phyloP scores from a whole-genome alignment of 1,140 invertebrate genomes.

The Cherax quadricarinatus region DNA sequence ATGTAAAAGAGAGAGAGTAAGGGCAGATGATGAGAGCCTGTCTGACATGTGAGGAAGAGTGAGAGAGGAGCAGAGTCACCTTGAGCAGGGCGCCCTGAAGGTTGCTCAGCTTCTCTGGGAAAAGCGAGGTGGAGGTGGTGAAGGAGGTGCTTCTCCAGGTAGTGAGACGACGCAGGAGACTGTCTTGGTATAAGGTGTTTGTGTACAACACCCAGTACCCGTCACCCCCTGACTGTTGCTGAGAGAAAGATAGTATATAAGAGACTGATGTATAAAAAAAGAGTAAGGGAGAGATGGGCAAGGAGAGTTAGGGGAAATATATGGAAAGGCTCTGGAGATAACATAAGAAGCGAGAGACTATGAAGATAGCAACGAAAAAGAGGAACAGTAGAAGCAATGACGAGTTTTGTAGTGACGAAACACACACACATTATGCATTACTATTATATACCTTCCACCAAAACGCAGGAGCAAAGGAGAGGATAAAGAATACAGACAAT shows the following conservation, averaged over 20 bases:
- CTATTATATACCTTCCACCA: too few species aligned
- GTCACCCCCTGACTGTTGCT: neutral
- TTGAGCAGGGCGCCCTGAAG: slow-evolving; percentile 34
- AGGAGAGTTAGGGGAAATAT: neutral
- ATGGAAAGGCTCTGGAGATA: neutral
- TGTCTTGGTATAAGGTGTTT: neutral
- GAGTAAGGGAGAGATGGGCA: neutral
- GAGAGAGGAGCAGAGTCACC: neutral
- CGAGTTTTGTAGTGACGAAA: too few species aligned
- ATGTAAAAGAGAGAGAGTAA: too few species aligned
- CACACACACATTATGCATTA: too few species aligned
- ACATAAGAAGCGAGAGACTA: neutral
- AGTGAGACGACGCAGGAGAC: neutral
- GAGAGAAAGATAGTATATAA: too few species aligned
- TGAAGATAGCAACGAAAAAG: too few species aligned
- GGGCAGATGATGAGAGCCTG: too few species aligned
- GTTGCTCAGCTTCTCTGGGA: slow-evolving; percentile 27
- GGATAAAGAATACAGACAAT: too few species aligned
- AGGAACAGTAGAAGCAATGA: too few species aligned
- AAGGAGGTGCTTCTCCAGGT: neutral
- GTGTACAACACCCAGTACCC: slow-evolving; percentile 27
- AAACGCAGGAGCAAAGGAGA: too few species aligned
- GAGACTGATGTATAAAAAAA: neutral
- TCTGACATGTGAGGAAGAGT: too few species aligned
- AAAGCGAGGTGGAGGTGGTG: neutral